Conservation (phyloP, 1,140 invertebrate genomes). For the Drosophila lacteicornis region DNA sequence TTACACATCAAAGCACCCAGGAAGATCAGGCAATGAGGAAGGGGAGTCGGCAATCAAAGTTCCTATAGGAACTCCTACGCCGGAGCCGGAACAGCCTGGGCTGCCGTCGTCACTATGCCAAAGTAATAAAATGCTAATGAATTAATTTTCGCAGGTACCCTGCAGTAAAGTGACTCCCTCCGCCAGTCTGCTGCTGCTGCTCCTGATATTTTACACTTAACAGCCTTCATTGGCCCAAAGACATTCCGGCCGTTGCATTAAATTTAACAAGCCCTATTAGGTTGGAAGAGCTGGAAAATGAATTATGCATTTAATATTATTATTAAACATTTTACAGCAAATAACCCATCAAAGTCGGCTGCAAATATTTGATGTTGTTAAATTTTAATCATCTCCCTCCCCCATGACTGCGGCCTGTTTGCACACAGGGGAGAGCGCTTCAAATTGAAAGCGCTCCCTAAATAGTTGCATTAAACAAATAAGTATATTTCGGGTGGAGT, state of each 20-base stretch:
- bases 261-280: constrained; percentile 65
- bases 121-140: constrained; percentile 80
- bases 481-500: constrained; percentile 43
- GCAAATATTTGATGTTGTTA: constrained; percentile 53
- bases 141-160: constrained; percentile 77
- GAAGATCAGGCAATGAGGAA: neutral
- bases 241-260: constrained; percentile 53
- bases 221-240: constrained; percentile 40
- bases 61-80: constrained; percentile 1
- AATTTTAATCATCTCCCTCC: constrained; percentile 47
- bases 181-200: constrained; percentile 1
- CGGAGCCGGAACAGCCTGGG: constrained; percentile 3
- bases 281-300: constrained; percentile 46
- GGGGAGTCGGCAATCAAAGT: constrained; percentile 21
- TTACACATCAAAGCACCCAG: constrained; percentile 75
- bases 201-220: constrained; percentile 41
- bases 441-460: constrained; percentile 53
- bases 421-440: constrained; percentile 13
- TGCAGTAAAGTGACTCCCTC: constrained; percentile 45
- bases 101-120: constrained; percentile 41
- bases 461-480: constrained; percentile 60
- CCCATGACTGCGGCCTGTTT: constrained; percentile 2
- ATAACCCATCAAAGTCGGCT: constrained; percentile 42
- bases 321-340: constrained; percentile 38
- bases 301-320: constrained; percentile 63